Evolutionary conservation across 2,113 vertebrate genomes (phyloP).

Genomic region (Rallus limicola): DNA sequence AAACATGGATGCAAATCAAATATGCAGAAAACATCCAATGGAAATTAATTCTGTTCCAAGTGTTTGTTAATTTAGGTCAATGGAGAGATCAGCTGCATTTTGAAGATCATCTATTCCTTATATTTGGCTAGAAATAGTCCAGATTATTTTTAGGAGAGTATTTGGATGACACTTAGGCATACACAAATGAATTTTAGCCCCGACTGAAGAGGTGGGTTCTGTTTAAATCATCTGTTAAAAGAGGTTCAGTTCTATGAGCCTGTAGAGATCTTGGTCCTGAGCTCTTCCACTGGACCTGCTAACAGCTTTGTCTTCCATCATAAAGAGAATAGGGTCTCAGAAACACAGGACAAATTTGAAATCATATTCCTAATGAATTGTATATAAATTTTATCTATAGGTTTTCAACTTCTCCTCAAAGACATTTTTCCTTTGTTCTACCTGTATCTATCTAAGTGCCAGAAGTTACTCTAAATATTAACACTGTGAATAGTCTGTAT

Average conservation of each 20-base stretch:
- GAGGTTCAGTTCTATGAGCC: neutral
- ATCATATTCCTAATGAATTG: neutral
- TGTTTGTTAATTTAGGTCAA: neutral
- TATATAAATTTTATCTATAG: neutral
- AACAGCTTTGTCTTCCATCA: neutral
- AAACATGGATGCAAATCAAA: neutral
- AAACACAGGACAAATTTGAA: neutral
- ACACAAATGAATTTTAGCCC: neutral
- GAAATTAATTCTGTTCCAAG: neutral
- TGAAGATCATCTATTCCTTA: neutral
- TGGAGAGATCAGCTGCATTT: neutral
- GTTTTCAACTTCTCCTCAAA: neutral
- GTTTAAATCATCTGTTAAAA: neutral
- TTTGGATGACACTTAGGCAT: neutral
- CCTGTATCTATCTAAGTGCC: neutral
- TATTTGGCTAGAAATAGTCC: neutral
- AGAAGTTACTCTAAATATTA: constrained; percentile 15
- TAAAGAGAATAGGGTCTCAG: neutral
- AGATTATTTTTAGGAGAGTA: neutral
- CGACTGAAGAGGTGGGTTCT: neutral
- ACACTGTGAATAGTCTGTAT: neutral
- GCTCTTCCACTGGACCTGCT: neutral
- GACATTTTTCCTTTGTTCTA: neutral
- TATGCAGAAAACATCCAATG: neutral
- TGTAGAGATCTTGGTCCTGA: neutral